phyloP scores from a whole-genome alignment of 1,140 invertebrate species.

The Apis laboriosa region DNA sequence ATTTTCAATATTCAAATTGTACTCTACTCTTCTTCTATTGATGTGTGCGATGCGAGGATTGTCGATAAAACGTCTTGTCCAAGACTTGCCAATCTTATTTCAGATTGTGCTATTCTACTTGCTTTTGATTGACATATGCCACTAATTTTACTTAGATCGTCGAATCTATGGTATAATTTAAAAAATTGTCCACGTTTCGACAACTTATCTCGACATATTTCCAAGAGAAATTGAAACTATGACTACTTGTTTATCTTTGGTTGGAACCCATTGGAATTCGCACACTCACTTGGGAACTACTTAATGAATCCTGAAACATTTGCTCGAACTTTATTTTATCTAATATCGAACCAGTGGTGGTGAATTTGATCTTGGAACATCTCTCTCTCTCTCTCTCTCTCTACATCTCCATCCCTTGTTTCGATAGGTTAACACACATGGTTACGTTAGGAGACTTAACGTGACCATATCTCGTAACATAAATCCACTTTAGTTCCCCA shows the following conservation, averaged over 20 bases:
- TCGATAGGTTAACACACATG: conserved; percentile 15
- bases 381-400: no score
- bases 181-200: neutral
- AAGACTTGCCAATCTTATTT: no score
- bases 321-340: conserved; percentile 14
- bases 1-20: no score
- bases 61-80: no score
- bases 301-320: conserved; percentile 3
- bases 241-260: neutral
- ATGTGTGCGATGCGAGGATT: no score
- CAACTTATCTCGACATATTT: conserved; percentile 27
- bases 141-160: no score
- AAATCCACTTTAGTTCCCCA: conserved; percentile 43
- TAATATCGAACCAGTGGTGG: neutral
- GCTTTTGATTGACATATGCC: no score
- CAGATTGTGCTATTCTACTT: no score
- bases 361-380: conserved; percentile 1
- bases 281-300: neutral
- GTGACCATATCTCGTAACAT: conserved; percentile 45
- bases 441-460: conserved; percentile 47
- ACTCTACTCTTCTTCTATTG: no score
- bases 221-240: neutral
- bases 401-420: conserved; percentile 3
- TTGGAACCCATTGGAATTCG: conserved; percentile 3
- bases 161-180: no score